Conservation (phyloP, 2,797 vertebrate species). For the Microctenopoma lineatum region DNA sequence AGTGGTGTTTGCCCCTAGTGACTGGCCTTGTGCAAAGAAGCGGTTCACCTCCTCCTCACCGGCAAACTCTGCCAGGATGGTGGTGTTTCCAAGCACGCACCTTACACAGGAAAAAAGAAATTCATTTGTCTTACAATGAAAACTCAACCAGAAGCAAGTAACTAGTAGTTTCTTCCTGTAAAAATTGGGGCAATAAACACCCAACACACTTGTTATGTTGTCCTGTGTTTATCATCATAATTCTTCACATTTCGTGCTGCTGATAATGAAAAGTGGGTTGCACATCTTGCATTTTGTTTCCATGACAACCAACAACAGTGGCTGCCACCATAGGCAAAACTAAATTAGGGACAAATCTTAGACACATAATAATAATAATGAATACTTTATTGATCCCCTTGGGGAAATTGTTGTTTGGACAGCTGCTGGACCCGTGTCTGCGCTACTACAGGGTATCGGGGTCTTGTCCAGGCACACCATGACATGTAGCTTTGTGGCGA, state of each 20-base stretch:
- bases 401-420: too few relatives aligned
- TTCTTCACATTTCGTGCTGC: constrained; percentile 5
- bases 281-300: constrained; percentile 31
- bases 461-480: too few relatives aligned
- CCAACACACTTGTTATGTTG: neutral
- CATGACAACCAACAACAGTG: constrained; percentile 34
- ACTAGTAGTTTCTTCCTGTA: neutral
- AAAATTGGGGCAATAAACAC: neutral
- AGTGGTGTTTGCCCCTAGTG: constrained; percentile 89
- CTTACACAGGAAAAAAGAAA: constrained; percentile 63
- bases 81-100: constrained; percentile 98
- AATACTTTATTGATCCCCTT: too few relatives aligned
- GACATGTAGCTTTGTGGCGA: too few relatives aligned
- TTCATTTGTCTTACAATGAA: neutral
- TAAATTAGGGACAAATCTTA: constrained; percentile 3
- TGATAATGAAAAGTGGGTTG: constrained; percentile 40
- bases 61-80: constrained; percentile 97
- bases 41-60: constrained; percentile 97
- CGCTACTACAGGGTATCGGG: too few relatives aligned
- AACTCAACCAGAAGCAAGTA: neutral
- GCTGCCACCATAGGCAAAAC: constrained; percentile 6
- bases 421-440: too few relatives aligned
- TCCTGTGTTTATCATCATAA: neutral
- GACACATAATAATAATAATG: too few relatives aligned
- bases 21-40: constrained; percentile 96